Evolutionary conservation across 2,888 invertebrate species (phyloP).

Genomic region (Stenolophus ochropezus): DNA sequence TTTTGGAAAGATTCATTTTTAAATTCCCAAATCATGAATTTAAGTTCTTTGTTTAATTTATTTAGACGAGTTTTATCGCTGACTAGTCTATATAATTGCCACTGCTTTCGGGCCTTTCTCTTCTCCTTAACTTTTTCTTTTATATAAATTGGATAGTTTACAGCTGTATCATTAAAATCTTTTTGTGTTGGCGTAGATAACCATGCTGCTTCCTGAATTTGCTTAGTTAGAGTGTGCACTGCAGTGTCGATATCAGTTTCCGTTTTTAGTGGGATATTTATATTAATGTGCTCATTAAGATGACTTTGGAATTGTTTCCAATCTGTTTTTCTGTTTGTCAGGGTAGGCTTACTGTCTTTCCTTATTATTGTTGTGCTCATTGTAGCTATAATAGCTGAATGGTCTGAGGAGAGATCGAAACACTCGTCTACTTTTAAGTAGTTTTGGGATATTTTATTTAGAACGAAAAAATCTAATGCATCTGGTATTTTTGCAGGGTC

Average conservation of each 20-base stretch:
- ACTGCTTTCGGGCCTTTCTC: not conserved
- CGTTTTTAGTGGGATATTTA: not conserved
- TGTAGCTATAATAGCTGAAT: not conserved
- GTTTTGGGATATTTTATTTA: too few relatives aligned
- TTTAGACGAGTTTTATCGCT: not conserved
- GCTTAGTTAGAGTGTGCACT: not conserved
- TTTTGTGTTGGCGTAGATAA: not conserved
- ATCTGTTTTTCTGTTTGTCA: conserved; percentile 5
- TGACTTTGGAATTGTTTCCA: not conserved
- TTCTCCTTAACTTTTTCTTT: too few relatives aligned
- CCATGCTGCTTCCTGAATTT: not conserved
- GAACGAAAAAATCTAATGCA: too few relatives aligned
- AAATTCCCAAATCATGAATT: not conserved
- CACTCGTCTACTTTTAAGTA: too few relatives aligned
- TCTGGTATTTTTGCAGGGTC: too few relatives aligned
- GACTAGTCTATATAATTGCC: not conserved
- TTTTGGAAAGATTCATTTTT: not conserved
- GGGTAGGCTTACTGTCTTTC: not conserved
- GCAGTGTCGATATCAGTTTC: not conserved
- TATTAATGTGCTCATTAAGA: too few relatives aligned
- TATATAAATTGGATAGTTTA: not conserved
- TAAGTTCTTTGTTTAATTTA: not conserved
- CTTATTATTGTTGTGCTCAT: not conserved
- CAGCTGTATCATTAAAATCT: not conserved
- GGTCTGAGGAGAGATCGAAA: too few relatives aligned